A percentile compares a stretch with the other conserved stretches of the same genome.
These are phyloP conservation scores for Ophion costatus DNA, from an alignment of 2,888 invertebrate genomes.

Conservation along the genomic window DNA sequence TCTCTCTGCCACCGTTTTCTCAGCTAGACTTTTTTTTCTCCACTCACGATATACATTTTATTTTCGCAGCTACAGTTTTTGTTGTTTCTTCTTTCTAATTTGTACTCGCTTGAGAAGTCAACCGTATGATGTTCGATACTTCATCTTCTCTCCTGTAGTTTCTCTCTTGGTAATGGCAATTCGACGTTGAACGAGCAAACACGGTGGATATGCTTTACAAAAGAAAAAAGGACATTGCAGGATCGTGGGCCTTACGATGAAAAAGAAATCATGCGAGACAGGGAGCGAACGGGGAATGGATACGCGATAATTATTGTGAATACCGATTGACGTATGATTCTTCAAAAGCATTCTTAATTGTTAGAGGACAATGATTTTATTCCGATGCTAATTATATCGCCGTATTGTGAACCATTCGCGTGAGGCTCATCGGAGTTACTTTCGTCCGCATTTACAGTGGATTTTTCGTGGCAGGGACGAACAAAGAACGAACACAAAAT, in stretches of 20 bases:
- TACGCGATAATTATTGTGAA: slow-evolving; percentile 23
- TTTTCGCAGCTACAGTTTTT: slow-evolving; percentile 26
- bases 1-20: slow-evolving; percentile 51
- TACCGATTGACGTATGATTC: slow-evolving; percentile 29
- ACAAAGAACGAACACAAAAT: neutral
- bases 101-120: slow-evolving; percentile 31
- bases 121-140: slow-evolving; percentile 35
- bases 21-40: slow-evolving; percentile 36
- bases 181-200: slow-evolving; percentile 24
- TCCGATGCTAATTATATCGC: slow-evolving; percentile 4
- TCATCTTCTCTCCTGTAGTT: slow-evolving; percentile 36
- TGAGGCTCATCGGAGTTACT: slow-evolving; percentile 7
- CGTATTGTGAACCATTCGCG: slow-evolving; percentile 22
- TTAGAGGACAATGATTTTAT: slow-evolving; percentile 8
- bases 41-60: slow-evolving; percentile 22
- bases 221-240: slow-evolving; percentile 10
- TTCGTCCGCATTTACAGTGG: slow-evolving; percentile 13
- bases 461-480: slow-evolving; percentile 55
- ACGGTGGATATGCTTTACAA: slow-evolving; percentile 43
- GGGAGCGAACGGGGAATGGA: slow-evolving; percentile 8
- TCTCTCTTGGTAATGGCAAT: slow-evolving; percentile 18
- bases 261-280: slow-evolving; percentile 7
- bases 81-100: slow-evolving; percentile 24
- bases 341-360: slow-evolving; percentile 19
- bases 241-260: slow-evolving; percentile 8